Evolutionary conservation across 2,888 invertebrate genomes (phyloP).

Genomic region (Argyra leucocephala): DNA sequence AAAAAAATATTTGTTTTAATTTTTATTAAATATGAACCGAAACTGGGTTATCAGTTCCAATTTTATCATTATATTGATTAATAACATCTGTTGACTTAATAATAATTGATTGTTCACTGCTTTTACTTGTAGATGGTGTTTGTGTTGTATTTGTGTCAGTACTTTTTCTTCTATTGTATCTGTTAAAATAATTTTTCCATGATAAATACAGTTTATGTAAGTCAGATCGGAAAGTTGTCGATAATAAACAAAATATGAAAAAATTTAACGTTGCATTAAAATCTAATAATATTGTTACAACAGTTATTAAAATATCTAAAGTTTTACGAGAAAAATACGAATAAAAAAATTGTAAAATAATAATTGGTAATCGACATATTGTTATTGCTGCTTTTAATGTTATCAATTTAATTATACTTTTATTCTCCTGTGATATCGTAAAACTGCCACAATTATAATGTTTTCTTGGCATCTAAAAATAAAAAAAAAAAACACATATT

Average conservation of each 20-base stretch:
- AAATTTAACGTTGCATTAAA: background rate
- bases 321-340: background rate
- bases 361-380: background rate
- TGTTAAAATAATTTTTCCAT: background rate
- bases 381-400: background rate
- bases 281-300: background rate
- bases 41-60: too few species aligned
- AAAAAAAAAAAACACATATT: background rate
- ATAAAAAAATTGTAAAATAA: slow-evolving; percentile 1
- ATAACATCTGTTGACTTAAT: too few species aligned
- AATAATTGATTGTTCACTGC: too few species aligned
- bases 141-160: background rate
- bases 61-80: too few species aligned
- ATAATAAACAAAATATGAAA: slow-evolving; percentile 3
- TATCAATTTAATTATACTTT: slow-evolving; percentile 1
- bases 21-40: too few species aligned
- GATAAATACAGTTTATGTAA: background rate
- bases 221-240: background rate
- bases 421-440: background rate
- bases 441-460: background rate
- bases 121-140: background rate
- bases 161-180: background rate
- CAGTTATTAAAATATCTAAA: slow-evolving; percentile 3
- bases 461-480: background rate
- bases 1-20: too few species aligned